These are phyloP conservation scores for Ciconia boyciana DNA, from an alignment of 2,113 vertebrate species.

Conservation along the genomic window DNA sequence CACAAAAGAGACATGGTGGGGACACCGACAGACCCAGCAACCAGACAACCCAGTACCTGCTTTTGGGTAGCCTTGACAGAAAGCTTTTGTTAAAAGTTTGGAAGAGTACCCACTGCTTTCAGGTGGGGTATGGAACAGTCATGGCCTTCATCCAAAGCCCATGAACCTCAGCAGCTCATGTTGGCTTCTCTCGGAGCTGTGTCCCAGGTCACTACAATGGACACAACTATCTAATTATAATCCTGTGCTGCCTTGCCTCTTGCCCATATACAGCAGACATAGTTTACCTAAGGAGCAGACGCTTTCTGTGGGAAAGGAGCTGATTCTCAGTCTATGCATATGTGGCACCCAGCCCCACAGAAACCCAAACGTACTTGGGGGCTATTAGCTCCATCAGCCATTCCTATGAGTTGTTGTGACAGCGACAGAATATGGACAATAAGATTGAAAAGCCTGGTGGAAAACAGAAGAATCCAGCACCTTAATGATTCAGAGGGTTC, in stretches of 20 bases:
- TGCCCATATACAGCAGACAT: neutral
- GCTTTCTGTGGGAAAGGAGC: neutral
- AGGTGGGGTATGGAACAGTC: neutral
- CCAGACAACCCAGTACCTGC: neutral
- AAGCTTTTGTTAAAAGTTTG: neutral
- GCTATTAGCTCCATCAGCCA: neutral
- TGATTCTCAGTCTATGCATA: neutral
- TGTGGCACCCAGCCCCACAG: neutral
- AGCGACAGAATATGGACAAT: neutral
- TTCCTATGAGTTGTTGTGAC: neutral
- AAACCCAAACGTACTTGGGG: neutral
- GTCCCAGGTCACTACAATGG: neutral
- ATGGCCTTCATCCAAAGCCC: neutral
- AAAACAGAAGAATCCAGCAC: neutral
- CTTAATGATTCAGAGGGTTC: neutral
- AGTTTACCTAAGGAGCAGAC: neutral
- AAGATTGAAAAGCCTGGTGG: neutral
- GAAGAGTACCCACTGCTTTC: neutral
- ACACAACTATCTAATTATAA: neutral
- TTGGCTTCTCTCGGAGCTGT: neutral
- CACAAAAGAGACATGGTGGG: neutral
- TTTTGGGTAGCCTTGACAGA: neutral
- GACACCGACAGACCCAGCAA: neutral
- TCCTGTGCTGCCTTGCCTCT: neutral
- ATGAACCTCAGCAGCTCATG: neutral